Base-by-base conservation (phyloP, 37 sponge, comb jelly and placozoan species). In the Crambe crambe region DNA sequence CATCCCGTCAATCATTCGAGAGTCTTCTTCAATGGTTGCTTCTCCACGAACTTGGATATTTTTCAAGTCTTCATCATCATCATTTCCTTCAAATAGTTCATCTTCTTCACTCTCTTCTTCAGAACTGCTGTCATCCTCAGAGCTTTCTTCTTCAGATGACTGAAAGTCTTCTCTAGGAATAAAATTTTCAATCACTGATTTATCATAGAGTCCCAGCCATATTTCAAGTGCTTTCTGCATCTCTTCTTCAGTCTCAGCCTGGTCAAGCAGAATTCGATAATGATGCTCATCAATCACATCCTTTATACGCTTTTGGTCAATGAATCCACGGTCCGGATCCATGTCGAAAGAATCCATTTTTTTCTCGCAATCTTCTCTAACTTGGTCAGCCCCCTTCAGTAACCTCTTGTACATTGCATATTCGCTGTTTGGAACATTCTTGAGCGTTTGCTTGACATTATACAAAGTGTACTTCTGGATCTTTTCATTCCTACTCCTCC, bases 401-500 rank as follows among this genome's bases (percentile, higher is more conserved):
- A 65, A 34, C 17, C 10, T 9, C 35, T 65, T 65, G 32, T 31
- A 30, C 3, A 5, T 2, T 5, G 2, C 5, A 65, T 65, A 65
- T 6, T 34, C 35, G 15, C 2, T 6, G 17, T 29, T 34, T 2
- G 66, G 66, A 31, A 65, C 10, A 30, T 65, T 65, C 30, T 31
- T 65, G 34, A 65, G 66, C 27, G 25, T 32, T 34, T 9, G 36
- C 25, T 42, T 35, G 22, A 81, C 61, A 15, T 81, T 76, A 37
- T 25, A 38, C 20, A 87, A 31, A 61, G 54, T 87, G 31, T 27
- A 61, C 25, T 81, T 17, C 25, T 81, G 63, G 9, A 97, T 68
- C 23, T 70, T 72, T 44, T 94, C 91, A 66, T 60, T 90, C 62
- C 92, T 65, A 64, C 85, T 68, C 35, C 96, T 68, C 12, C 94